Conservation (phyloP, 1,140 invertebrate genomes). For the Spodoptera frugiperda region DNA sequence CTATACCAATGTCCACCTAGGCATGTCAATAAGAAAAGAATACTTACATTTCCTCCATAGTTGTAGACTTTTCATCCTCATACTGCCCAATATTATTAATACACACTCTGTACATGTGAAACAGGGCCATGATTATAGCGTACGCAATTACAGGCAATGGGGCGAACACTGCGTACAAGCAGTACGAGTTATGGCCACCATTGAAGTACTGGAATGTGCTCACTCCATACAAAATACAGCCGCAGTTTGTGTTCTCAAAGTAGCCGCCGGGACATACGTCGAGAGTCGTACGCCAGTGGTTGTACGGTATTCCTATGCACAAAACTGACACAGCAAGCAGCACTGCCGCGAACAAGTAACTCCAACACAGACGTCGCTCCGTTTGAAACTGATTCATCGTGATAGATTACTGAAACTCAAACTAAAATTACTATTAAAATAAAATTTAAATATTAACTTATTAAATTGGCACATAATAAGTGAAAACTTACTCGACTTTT, state of each 20-base stretch:
- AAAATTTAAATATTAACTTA: too few relatives aligned
- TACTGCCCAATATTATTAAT: conserved; percentile 86
- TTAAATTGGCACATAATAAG: background rate
- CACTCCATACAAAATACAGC: conserved; percentile 89
- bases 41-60: conserved; percentile 87
- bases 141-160: conserved; percentile 86
- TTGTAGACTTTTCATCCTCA: conserved; percentile 83
- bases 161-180: conserved; percentile 88
- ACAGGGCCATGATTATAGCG: conserved; percentile 87
- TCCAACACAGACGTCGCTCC: conserved; percentile 85
- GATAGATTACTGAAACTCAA: conserved; percentile 12
- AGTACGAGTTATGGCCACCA: conserved; percentile 89
- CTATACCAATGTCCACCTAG: background rate
- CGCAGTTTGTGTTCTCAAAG: conserved; percentile 87
- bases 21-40: too few relatives aligned
- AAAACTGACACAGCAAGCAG: conserved; percentile 86
- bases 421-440: background rate
- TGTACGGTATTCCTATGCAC: conserved; percentile 87
- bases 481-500: conserved; percentile 2
- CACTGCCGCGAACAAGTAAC: conserved; percentile 85
- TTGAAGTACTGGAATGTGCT: conserved; percentile 88
- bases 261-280: conserved; percentile 87
- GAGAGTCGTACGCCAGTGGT: conserved; percentile 89
- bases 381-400: conserved; percentile 83
- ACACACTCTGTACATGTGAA: conserved; percentile 89